These are phyloP conservation scores for Epinephelus moara DNA, from an alignment of 2,113 vertebrate genomes.

Conservation along the genomic window DNA sequence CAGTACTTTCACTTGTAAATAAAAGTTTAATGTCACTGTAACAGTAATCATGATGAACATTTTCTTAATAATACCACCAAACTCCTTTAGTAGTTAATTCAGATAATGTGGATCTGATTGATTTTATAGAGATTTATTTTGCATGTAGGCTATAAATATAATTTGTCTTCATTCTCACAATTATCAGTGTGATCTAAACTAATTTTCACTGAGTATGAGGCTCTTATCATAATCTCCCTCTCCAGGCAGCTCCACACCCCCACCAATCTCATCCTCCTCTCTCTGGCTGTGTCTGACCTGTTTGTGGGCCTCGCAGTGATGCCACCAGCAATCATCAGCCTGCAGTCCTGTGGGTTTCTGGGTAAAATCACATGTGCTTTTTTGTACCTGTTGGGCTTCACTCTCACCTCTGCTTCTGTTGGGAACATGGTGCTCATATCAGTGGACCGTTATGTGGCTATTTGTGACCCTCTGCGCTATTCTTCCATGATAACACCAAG, in stretches of 20 bases:
- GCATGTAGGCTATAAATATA: too few species aligned
- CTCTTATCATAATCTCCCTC: not conserved
- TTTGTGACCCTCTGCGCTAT: constrained; percentile 37
- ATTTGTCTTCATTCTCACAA: not conserved
- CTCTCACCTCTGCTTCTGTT: constrained; percentile 27
- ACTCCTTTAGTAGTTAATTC: not conserved
- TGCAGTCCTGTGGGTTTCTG: not conserved
- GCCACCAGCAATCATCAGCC: accelerated
- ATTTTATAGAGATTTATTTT: too few species aligned
- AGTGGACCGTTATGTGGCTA: constrained; percentile 22
- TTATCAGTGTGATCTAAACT: not conserved
- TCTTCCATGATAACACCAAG: not conserved
- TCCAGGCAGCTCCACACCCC: constrained; percentile 1
- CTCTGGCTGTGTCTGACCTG: constrained; percentile 17
- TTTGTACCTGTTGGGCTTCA: not conserved
- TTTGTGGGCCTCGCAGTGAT: not conserved
- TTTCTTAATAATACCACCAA: not conserved
- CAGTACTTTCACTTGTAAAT: not conserved
- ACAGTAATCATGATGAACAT: not conserved
- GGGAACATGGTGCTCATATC: constrained; percentile 29
- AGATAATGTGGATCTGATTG: not conserved
- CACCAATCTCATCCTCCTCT: constrained; percentile 19
- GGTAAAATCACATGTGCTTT: not conserved
- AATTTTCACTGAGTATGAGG: not conserved
- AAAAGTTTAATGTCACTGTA: not conserved